A percentile compares a stretch with the other conserved stretches of the same genome.
Evolutionary conservation across 2,113 vertebrate species (phyloP).

Genomic region (Chrysemys picta): DNA sequence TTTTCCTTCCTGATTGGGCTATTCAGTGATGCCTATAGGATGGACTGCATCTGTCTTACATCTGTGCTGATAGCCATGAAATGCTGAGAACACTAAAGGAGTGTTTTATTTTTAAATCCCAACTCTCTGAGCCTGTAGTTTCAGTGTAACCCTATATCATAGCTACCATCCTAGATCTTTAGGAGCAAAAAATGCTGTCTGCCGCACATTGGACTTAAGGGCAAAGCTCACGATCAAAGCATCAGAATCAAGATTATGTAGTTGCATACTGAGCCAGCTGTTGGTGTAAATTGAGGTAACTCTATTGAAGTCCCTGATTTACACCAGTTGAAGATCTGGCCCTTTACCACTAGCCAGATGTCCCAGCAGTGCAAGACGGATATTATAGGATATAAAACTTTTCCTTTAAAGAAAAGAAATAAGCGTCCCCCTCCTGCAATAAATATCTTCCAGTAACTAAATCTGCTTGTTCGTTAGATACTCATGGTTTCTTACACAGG

Average conservation of each 20-base stretch:
- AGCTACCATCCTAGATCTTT: slow-evolving; percentile 34
- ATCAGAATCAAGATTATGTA: background rate
- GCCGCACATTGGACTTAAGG: background rate
- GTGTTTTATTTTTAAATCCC: slow-evolving; percentile 74
- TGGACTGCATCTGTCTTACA: slow-evolving; percentile 44
- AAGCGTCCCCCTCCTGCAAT: slow-evolving; percentile 11
- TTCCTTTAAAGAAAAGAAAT: slow-evolving; percentile 19
- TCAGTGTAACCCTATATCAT: slow-evolving; percentile 69
- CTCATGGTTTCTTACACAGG: slow-evolving; percentile 68
- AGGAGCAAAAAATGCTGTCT: background rate
- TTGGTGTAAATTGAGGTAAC: background rate
- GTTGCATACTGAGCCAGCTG: background rate
- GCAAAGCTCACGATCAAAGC: background rate
- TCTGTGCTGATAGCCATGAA: slow-evolving; percentile 52
- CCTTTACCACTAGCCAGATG: background rate
- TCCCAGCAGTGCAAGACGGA: slow-evolving; percentile 28
- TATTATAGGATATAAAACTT: slow-evolving; percentile 42
- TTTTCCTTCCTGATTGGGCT: slow-evolving; percentile 68
- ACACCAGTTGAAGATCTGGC: background rate
- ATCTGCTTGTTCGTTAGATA: slow-evolving; percentile 76
- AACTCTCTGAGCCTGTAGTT: slow-evolving; percentile 46
- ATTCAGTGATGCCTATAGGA: slow-evolving; percentile 64
- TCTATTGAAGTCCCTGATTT: background rate
- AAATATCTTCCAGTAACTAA: slow-evolving; percentile 72
- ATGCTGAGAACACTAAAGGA: slow-evolving; percentile 58